phyloP scores from a whole-genome alignment of 2,888 invertebrate genomes.

The Uloborus plumipes region DNA sequence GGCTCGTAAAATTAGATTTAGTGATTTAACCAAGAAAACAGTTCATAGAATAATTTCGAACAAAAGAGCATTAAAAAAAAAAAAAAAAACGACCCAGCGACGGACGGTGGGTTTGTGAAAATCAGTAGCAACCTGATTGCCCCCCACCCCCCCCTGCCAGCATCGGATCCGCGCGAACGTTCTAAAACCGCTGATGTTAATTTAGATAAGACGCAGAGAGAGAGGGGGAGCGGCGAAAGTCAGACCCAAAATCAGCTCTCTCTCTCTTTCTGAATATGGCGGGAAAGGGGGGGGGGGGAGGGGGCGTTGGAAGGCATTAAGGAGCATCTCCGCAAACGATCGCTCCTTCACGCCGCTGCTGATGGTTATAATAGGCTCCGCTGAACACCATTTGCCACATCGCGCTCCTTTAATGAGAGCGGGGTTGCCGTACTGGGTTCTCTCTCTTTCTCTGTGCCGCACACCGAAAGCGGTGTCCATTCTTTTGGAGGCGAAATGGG shows the following conservation, averaged over 20 bases:
- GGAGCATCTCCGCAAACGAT: slow-evolving; percentile 42
- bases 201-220: slow-evolving; percentile 57
- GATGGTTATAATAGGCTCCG: slow-evolving; percentile 62
- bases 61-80: slow-evolving; percentile 2
- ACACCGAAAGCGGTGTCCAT: too few relatives aligned
- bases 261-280: slow-evolving; percentile 4
- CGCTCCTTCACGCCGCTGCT: slow-evolving; percentile 58
- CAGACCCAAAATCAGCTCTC: slow-evolving; percentile 46
- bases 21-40: too few relatives aligned
- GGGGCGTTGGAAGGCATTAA: slow-evolving; percentile 24
- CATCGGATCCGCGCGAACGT: slow-evolving; percentile 32
- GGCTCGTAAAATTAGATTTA: too few relatives aligned
- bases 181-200: slow-evolving; percentile 50
- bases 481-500: too few relatives aligned
- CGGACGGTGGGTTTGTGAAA: neutral
- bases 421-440: slow-evolving; percentile 13
- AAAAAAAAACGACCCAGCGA: too few relatives aligned
- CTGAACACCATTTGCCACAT: slow-evolving; percentile 61
- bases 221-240: slow-evolving; percentile 28
- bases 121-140: slow-evolving; percentile 20
- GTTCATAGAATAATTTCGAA: slow-evolving; percentile 7
- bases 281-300: slow-evolving; percentile 21
- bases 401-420: slow-evolving; percentile 59
- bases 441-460: too few relatives aligned
- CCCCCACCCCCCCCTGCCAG: slow-evolving; percentile 16